Percentiles rank a stretch among this genome's conserved stretches.
These are phyloP conservation scores for Pyrrhosoma nymphula DNA, from an alignment of 2,888 invertebrate species.

Conservation along the genomic window DNA sequence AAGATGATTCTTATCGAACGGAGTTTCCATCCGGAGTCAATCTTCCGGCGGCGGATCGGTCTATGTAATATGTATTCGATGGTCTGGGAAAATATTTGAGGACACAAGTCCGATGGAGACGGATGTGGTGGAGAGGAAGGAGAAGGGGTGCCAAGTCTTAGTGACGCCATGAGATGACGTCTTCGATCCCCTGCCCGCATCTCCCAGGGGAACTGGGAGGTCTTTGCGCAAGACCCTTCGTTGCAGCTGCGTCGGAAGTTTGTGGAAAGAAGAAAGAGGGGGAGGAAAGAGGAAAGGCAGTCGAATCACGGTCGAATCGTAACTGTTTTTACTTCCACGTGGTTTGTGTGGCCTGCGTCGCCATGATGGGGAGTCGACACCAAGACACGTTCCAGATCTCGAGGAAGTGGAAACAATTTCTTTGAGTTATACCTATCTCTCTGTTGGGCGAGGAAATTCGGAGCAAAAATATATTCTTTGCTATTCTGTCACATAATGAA, in stretches of 20 bases:
- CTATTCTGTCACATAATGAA: not conserved
- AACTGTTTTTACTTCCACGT: not conserved
- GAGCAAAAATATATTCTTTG: not conserved
- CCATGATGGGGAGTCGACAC: not conserved
- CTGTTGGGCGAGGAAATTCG: not conserved
- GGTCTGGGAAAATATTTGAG: constrained; percentile 17
- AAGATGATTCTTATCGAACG: not conserved
- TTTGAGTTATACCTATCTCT: not conserved
- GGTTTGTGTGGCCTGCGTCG: not conserved
- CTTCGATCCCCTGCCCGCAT: not conserved
- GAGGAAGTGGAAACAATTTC: not conserved
- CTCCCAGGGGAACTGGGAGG: not conserved
- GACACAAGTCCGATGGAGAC: not conserved
- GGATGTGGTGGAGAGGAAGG: not conserved
- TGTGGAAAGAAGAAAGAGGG: not conserved
- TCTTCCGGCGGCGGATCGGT: not conserved
- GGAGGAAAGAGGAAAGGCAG: not conserved
- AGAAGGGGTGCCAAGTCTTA: not conserved
- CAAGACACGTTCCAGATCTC: not conserved
- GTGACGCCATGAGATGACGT: not conserved
- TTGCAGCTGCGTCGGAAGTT: constrained; percentile 6
- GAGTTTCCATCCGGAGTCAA: not conserved
- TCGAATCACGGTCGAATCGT: not conserved
- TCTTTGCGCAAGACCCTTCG: not conserved
- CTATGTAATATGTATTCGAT: not conserved